phyloP scores from a whole-genome alignment of 1,140 invertebrate genomes.

The Drosophila insularis region DNA sequence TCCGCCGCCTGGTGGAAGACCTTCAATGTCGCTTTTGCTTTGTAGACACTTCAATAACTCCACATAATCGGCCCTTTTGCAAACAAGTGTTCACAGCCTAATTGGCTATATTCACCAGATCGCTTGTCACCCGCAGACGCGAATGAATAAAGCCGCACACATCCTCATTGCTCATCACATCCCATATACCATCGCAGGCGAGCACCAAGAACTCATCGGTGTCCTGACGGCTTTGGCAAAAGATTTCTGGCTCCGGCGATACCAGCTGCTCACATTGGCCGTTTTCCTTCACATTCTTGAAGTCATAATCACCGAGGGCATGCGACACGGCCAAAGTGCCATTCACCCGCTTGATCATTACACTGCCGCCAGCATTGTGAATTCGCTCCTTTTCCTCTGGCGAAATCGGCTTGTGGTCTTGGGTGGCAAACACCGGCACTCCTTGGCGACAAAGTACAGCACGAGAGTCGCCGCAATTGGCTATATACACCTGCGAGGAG shows the following conservation, averaged over 20 bases:
- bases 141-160: conserved; percentile 96
- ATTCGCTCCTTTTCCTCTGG: conserved; percentile 96
- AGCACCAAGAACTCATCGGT: conserved; percentile 97
- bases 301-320: conserved; percentile 99
- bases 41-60: conserved; percentile 74
- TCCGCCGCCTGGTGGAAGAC: conserved; percentile 80
- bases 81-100: conserved; percentile 99
- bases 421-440: conserved; percentile 93
- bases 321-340: conserved; percentile 96
- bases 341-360: conserved; percentile 98
- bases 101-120: conserved; percentile 95
- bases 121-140: conserved; percentile 92
- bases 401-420: conserved; percentile 97
- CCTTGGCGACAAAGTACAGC: conserved; percentile 93
- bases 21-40: conserved; percentile 73
- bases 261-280: conserved; percentile 95
- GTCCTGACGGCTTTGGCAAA: conserved; percentile 90
- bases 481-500: conserved; percentile 85
- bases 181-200: conserved; percentile 99
- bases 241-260: conserved; percentile 98
- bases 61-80: conserved; percentile 88
- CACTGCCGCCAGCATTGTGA: conserved; percentile 96
- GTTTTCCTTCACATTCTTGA: conserved; percentile 95
- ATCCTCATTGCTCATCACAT: conserved; percentile 98
- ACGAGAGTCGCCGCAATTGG: conserved; percentile 98